Evolutionary conservation across 2,888 invertebrate genomes (phyloP).

Genomic region (Microplitis deprimator): DNA sequence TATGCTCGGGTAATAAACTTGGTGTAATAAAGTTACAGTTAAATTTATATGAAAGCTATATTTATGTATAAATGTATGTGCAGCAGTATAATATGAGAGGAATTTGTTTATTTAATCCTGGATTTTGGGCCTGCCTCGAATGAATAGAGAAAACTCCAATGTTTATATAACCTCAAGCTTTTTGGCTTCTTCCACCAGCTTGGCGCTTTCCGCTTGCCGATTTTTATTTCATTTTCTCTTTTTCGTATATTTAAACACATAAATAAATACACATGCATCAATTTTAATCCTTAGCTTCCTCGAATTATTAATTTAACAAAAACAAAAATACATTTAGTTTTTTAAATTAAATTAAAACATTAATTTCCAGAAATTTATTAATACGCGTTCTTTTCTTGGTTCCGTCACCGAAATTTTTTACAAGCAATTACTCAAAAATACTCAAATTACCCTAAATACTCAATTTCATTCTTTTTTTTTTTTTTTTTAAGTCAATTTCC

Average conservation of each 20-base stretch:
- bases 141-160: slow-evolving; percentile 20
- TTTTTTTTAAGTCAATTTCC: background rate
- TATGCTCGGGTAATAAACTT: too few relatives aligned
- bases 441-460: background rate
- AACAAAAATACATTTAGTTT: too few relatives aligned
- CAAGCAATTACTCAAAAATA: background rate
- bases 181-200: slow-evolving; percentile 4
- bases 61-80: background rate
- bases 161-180: slow-evolving; percentile 10
- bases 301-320: slow-evolving; percentile 18
- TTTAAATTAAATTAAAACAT: too few relatives aligned
- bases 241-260: too few relatives aligned
- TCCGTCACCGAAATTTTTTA: background rate
- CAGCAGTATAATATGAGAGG: background rate
- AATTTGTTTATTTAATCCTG: slow-evolving; percentile 15
- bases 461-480: background rate
- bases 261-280: slow-evolving; percentile 11
- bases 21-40: background rate
- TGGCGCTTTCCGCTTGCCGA: background rate
- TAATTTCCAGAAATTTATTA: slow-evolving; percentile 17
- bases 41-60: too few relatives aligned
- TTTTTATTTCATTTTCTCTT: background rate
- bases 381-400: too few relatives aligned
- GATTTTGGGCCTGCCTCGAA: background rate
- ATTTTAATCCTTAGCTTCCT: slow-evolving; percentile 27